Conservation (phyloP, 2,113 vertebrate species). For the Delphinus delphis region DNA sequence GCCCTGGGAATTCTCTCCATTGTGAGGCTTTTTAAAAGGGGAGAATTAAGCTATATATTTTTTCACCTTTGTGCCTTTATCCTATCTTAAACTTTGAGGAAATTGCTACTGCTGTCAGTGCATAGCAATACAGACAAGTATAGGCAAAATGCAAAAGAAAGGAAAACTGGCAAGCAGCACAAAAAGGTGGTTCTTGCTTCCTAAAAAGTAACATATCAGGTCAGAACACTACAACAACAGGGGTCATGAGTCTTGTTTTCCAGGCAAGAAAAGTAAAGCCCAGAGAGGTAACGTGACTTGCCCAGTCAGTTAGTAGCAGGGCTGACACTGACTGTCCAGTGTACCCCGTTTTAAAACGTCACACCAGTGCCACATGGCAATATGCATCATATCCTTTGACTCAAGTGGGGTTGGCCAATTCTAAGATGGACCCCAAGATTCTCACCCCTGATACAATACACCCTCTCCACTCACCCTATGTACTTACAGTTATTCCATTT, state of each 20-base stretch:
- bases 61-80: background rate
- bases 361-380: too few relatives aligned
- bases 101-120: background rate
- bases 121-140: background rate
- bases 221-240: background rate
- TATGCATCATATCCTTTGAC: background rate
- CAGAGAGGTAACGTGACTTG: background rate
- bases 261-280: background rate
- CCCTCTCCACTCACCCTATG: background rate
- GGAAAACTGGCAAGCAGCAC: background rate
- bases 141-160: background rate
- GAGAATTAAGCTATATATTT: background rate
- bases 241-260: background rate
- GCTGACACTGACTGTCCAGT: background rate
- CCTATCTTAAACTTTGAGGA: conserved; percentile 28
- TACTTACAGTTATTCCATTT: background rate
- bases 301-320: background rate
- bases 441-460: background rate
- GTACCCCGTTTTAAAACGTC: background rate
- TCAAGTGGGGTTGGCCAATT: background rate
- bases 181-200: background rate
- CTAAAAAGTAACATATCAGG: background rate
- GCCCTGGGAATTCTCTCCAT: background rate
- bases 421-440: background rate
- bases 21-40: background rate